Evolutionary conservation across 2,113 vertebrate species (phyloP).

Genomic region (Pygoscelis adeliae): DNA sequence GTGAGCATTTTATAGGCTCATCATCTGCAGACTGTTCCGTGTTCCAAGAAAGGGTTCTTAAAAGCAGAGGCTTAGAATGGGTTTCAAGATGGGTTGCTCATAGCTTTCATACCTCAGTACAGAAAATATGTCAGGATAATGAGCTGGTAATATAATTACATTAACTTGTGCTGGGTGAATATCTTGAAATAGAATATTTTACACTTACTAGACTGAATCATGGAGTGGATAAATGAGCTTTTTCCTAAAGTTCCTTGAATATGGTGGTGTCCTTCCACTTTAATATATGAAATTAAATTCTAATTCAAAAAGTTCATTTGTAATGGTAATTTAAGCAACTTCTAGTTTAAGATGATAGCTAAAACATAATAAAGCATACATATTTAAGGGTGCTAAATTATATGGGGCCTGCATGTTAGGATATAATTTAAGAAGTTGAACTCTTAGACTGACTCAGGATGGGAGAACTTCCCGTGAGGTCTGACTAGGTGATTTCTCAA

Average conservation of each 20-base stretch:
- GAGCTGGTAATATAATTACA: neutral
- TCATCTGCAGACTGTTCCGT: neutral
- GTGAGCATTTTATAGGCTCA: neutral
- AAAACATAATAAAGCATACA: neutral
- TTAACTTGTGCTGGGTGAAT: neutral
- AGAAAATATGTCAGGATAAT: neutral
- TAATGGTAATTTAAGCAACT: neutral
- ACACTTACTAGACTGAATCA: neutral
- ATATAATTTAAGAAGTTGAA: neutral
- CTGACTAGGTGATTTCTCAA: neutral
- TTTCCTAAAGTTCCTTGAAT: neutral
- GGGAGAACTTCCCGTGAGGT: neutral
- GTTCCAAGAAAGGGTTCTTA: neutral
- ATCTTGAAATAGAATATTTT: neutral
- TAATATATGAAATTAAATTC: neutral
- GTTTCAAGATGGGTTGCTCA: neutral
- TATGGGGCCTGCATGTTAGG: neutral
- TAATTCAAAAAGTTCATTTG: neutral
- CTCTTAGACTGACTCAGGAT: neutral
- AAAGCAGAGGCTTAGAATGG: neutral
- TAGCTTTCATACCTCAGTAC: neutral
- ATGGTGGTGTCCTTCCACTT: neutral
- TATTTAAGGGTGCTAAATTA: neutral
- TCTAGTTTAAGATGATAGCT: neutral
- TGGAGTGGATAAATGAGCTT: neutral